These are phyloP conservation scores for Colletes latitarsis DNA, from an alignment of 1,140 invertebrate genomes.

Conservation along the genomic window DNA sequence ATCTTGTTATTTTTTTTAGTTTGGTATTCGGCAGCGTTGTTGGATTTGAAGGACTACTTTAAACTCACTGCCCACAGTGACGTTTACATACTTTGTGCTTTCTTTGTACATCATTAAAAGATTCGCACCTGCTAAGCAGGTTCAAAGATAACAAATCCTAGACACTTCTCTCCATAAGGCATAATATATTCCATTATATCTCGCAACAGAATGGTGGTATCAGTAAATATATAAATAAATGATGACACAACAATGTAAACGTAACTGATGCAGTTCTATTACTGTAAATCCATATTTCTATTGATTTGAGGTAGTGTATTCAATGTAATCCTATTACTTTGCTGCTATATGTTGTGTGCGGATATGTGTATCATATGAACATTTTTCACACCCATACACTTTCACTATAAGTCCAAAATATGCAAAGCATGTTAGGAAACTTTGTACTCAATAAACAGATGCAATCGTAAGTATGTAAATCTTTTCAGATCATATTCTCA, in stretches of 20 bases:
- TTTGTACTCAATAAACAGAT: slow-evolving; percentile 37
- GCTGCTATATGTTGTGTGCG: slow-evolving; percentile 77
- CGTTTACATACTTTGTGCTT: slow-evolving; percentile 56
- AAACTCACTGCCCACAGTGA: slow-evolving; percentile 57
- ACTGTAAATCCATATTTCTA: slow-evolving; percentile 77
- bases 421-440: slow-evolving; percentile 56
- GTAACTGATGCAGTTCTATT: slow-evolving; percentile 67
- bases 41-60: slow-evolving; percentile 77
- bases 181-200: slow-evolving; percentile 48
- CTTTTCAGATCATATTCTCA: slow-evolving; percentile 1
- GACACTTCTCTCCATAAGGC: slow-evolving; percentile 40
- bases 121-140: slow-evolving; percentile 42
- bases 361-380: slow-evolving; percentile 77
- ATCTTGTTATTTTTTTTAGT: slow-evolving; percentile 64
- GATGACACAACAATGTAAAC: slow-evolving; percentile 69
- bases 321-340: slow-evolving; percentile 78
- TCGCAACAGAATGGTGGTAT: slow-evolving; percentile 51
- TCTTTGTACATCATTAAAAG: slow-evolving; percentile 63
- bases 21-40: slow-evolving; percentile 73
- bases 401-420: slow-evolving; percentile 77
- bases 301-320: slow-evolving; percentile 80
- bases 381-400: slow-evolving; percentile 71
- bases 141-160: slow-evolving; percentile 53
- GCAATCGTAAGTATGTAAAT: slow-evolving; percentile 1
- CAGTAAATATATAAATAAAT: slow-evolving; percentile 53